Evolutionary conservation across 2,797 vertebrate genomes (phyloP).

Genomic region (Leptoclinus maculatus): DNA sequence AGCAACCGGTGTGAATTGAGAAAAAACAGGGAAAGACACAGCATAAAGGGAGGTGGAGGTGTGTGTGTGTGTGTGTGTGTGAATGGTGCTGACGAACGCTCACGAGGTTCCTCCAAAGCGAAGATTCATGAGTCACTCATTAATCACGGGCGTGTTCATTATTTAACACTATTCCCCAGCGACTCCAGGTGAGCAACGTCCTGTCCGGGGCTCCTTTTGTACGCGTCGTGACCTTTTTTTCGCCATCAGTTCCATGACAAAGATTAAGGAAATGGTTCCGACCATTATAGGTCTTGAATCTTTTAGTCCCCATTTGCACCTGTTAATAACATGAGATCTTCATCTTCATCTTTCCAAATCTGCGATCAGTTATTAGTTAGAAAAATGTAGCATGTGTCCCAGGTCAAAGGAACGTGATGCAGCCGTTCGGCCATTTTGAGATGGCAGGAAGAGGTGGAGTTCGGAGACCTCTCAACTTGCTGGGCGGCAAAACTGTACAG

Average conservation of each 20-base stretch:
- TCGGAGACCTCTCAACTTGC: neutral
- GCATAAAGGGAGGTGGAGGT: neutral
- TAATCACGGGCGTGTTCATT: conserved; percentile 63
- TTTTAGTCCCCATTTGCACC: neutral
- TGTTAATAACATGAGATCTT: neutral
- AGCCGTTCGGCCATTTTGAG: neutral
- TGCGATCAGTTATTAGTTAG: neutral
- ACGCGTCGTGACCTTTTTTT: conserved; percentile 32
- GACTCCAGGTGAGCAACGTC: conserved; percentile 34
- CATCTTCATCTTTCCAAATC: neutral
- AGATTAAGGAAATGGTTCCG: neutral
- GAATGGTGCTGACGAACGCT: conserved; percentile 46
- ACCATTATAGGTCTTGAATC: neutral
- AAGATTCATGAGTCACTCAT: conserved; percentile 71
- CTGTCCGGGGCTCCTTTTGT: conserved; percentile 19
- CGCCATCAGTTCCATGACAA: neutral
- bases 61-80: neutral
- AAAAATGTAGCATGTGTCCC: neutral
- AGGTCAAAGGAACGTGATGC: neutral
- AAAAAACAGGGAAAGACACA: conserved; percentile 46
- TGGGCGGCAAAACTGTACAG: neutral
- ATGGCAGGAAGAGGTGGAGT: neutral
- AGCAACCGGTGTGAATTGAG: conserved; percentile 52
- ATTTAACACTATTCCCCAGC: conserved; percentile 54
- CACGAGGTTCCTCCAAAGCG: conserved; percentile 20